Conservation (phyloP, 2,888 invertebrate genomes). For the Papilio gigon region DNA sequence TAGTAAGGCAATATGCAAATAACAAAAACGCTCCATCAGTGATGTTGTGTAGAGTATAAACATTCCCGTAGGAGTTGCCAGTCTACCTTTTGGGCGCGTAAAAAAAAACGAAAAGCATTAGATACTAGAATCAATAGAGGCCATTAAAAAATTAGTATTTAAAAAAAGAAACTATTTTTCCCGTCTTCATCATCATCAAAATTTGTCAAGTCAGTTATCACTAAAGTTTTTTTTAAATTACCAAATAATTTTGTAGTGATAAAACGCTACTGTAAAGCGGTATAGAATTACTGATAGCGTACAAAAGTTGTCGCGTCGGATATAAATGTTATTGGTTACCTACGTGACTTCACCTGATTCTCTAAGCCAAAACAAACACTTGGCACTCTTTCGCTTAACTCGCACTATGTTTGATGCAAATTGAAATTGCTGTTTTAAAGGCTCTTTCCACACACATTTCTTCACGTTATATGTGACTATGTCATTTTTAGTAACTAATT, state of each 20-base stretch:
- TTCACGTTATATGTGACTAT: background rate
- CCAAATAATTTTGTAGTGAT: background rate
- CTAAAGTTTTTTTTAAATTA: background rate
- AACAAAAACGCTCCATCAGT: background rate
- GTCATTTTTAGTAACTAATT: background rate
- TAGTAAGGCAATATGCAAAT: background rate
- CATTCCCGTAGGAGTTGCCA: too few species aligned
- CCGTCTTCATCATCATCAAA: too few species aligned
- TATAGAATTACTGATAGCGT: slow-evolving; percentile 24
- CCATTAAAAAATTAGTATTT: too few species aligned
- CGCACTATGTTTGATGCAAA: slow-evolving; percentile 3
- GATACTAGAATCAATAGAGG: too few species aligned
- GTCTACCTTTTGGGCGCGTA: too few species aligned
- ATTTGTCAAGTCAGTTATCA: too few species aligned
- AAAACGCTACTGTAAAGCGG: background rate
- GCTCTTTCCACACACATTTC: background rate
- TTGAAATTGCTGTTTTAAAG: background rate
- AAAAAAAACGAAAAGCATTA: too few species aligned
- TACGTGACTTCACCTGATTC: slow-evolving; percentile 41
- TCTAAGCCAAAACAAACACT: slow-evolving; percentile 42
- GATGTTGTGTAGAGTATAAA: background rate
- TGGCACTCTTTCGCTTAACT: slow-evolving; percentile 10
- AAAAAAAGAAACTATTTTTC: too few species aligned
- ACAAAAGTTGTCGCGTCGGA: slow-evolving; percentile 20
- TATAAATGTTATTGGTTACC: slow-evolving; percentile 38